Percentiles rank a stretch among this genome's conserved stretches.
Conservation (phyloP, 2,888 invertebrate genomes). For the Diogma glabrata region DNA sequence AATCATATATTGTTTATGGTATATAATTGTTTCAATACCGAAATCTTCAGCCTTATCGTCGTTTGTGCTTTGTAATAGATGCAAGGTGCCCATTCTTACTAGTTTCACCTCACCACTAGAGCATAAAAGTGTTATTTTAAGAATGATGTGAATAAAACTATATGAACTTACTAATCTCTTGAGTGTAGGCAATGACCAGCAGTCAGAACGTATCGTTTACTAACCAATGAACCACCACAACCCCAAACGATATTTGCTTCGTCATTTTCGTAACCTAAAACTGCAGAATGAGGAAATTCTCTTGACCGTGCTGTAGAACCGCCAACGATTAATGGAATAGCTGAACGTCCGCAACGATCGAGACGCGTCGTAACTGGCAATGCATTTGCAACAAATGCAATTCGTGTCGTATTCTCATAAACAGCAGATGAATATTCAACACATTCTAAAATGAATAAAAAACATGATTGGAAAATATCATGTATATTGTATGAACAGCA, state of each 20-base stretch:
- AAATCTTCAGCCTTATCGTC: constrained; percentile 19
- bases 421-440: too few relatives aligned
- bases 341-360: not conserved
- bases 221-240: constrained; percentile 45
- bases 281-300: constrained; percentile 32
- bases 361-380: not conserved
- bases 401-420: too few relatives aligned
- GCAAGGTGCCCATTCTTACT: constrained; percentile 22
- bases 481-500: too few relatives aligned
- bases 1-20: constrained; percentile 36
- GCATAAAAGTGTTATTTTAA: too few relatives aligned
- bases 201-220: constrained; percentile 40
- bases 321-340: not conserved
- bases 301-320: constrained; percentile 10
- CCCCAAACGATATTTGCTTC: constrained; percentile 23
- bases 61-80: constrained; percentile 15
- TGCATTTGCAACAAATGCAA: too few relatives aligned
- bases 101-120: constrained; percentile 19
- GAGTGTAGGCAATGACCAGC: constrained; percentile 42
- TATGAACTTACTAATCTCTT: constrained; percentile 18
- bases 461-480: too few relatives aligned
- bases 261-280: constrained; percentile 12
- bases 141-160: too few relatives aligned
- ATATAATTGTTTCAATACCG: constrained; percentile 22
- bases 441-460: too few relatives aligned